Percentiles rank a stretch among this genome's conserved stretches.
These are phyloP conservation scores for Sapayoa aenigma DNA, from an alignment of 2,113 vertebrate genomes.

Conservation along the genomic window DNA sequence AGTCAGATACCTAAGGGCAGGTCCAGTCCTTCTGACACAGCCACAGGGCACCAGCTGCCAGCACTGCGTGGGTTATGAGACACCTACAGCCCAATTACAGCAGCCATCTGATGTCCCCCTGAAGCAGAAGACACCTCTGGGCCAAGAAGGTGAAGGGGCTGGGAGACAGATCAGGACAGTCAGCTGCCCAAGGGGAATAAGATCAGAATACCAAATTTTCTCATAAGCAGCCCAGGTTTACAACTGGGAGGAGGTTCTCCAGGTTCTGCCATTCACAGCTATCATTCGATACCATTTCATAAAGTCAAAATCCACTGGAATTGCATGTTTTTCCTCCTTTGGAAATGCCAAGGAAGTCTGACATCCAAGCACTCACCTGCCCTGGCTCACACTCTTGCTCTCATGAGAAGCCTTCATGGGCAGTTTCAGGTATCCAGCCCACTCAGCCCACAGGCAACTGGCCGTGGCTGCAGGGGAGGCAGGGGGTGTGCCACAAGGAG, in stretches of 20 bases:
- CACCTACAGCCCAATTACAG: fast-evolving
- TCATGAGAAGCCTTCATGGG: fast-evolving
- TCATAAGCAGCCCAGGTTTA: neutral
- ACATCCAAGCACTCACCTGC: fast-evolving
- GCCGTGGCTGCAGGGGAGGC: neutral
- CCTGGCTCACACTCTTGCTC: fast-evolving
- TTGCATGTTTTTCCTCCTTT: neutral
- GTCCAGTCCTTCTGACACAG: neutral
- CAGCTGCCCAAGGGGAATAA: neutral
- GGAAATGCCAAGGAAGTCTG: neutral
- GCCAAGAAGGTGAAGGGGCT: neutral
- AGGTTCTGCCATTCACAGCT: neutral
- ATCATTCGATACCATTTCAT: neutral
- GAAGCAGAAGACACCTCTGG: neutral
- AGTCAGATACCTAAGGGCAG: fast-evolving
- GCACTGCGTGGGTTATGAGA: fast-evolving
- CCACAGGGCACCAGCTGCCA: neutral
- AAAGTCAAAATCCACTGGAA: neutral
- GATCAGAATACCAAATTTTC: neutral
- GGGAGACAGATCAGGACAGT: neutral
- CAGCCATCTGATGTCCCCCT: fast-evolving
- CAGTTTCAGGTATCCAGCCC: neutral
- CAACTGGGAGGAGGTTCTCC: neutral
- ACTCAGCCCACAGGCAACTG: fast-evolving
- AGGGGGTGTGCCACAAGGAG: fast-evolving